Conservation (phyloP, 2,888 invertebrate species). For the Philaethria dido region DNA sequence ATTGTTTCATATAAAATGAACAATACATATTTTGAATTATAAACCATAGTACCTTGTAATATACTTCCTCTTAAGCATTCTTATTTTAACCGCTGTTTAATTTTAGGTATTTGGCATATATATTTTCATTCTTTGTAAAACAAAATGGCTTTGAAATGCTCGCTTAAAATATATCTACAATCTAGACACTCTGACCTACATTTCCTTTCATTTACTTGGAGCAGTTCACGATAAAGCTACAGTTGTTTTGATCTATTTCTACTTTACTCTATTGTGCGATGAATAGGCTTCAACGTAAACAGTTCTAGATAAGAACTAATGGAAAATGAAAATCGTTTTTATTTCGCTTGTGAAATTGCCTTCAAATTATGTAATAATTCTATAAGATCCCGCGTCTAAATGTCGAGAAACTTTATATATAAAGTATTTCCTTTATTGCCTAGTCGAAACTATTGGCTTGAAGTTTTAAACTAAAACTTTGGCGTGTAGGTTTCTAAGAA, state of each 20-base stretch:
- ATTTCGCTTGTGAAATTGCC: not conserved
- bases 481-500: too few relatives aligned
- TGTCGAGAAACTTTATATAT: too few relatives aligned
- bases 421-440: too few relatives aligned
- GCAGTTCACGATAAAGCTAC: slow-evolving; percentile 18
- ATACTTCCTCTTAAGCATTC: too few relatives aligned
- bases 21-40: too few relatives aligned
- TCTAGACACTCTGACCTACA: slow-evolving; percentile 22
- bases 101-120: not conserved
- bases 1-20: too few relatives aligned
- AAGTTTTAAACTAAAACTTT: too few relatives aligned
- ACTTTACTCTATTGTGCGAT: slow-evolving; percentile 9
- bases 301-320: slow-evolving; percentile 12
- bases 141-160: not conserved
- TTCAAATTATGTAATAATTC: not conserved
- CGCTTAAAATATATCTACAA: slow-evolving; percentile 17
- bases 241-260: slow-evolving; percentile 19
- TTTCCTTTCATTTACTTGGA: slow-evolving; percentile 17
- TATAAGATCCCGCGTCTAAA: too few relatives aligned
- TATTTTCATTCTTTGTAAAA: not conserved
- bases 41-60: too few relatives aligned
- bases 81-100: too few relatives aligned
- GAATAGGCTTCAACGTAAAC: slow-evolving; percentile 22
- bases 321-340: slow-evolving; percentile 6
- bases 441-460: too few relatives aligned